Conservation (phyloP, 2,113 vertebrate genomes). For the Actinemys pallida region DNA sequence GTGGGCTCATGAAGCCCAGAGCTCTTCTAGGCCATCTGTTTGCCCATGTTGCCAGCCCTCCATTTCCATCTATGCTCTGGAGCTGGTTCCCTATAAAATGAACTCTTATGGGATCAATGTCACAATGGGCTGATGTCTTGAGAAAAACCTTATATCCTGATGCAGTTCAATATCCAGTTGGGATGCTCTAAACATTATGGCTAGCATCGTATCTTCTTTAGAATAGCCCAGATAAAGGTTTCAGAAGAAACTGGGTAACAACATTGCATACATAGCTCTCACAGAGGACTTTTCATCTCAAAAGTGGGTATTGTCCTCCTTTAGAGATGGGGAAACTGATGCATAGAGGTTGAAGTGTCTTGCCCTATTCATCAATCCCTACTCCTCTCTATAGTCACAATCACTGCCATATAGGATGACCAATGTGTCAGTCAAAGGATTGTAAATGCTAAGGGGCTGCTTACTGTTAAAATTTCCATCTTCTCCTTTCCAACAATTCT, state of each 20-base stretch:
- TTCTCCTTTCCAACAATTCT: neutral
- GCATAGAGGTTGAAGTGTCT: neutral
- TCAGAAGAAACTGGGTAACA: neutral
- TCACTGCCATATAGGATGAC: fast-evolving
- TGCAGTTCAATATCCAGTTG: neutral
- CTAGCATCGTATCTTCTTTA: neutral
- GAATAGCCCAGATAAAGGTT: neutral
- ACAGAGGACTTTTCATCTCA: neutral
- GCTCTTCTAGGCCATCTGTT: neutral
- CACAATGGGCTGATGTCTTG: neutral
- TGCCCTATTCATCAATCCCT: neutral
- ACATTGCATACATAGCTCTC: neutral
- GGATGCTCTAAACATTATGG: neutral
- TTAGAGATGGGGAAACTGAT: neutral
- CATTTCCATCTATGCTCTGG: neutral
- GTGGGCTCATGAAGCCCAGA: neutral
- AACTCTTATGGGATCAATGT: neutral
- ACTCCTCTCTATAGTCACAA: neutral
- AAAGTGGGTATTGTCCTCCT: neutral
- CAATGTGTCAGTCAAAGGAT: neutral
- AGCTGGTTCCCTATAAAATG: neutral
- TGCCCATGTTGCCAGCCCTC: neutral
- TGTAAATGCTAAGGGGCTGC: neutral
- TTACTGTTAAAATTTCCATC: neutral
- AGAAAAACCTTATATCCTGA: neutral